Conservation (phyloP, 1,140 invertebrate species). For the Drosophila elegans region DNA sequence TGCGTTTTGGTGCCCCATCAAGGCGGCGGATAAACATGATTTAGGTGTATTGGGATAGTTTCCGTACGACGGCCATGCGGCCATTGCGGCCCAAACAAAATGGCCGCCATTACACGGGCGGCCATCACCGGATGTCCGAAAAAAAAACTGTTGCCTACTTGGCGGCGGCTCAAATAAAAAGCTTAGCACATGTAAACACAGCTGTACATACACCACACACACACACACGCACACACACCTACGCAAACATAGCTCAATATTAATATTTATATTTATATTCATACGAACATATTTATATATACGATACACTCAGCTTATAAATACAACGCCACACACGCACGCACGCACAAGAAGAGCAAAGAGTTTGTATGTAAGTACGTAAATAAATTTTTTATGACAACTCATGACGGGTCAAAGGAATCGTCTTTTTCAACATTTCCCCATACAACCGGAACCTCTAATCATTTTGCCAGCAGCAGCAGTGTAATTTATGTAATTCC, state of each 20-base stretch:
- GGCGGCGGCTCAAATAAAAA: conserved; percentile 45
- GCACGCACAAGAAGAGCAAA: conserved; percentile 19
- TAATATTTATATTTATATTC: conserved; percentile 50
- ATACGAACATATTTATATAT: conserved; percentile 24
- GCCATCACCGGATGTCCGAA: conserved; percentile 33
- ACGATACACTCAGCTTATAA: conserved; percentile 46
- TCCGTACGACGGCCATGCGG: conserved; percentile 29
- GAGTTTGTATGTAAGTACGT: conserved; percentile 66
- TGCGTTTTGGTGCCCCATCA: conserved; percentile 67
- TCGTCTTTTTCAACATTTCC: conserved; percentile 31
- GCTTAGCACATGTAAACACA: conserved; percentile 47
- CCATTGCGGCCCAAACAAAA: conserved; percentile 35
- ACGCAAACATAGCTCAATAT: conserved; percentile 33
- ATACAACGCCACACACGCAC: conserved; percentile 29
- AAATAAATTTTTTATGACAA: conserved; percentile 77
- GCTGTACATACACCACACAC: conserved; percentile 49
- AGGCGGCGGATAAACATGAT: conserved; percentile 77
- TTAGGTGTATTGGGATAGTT: conserved; percentile 82
- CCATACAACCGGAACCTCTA: conserved; percentile 4
- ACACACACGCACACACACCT: conserved; percentile 15
- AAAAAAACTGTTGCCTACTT: conserved; percentile 66
- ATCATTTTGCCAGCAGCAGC: conserved; percentile 16
- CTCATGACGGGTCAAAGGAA: conserved; percentile 48
- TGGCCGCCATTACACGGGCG: conserved; percentile 48
- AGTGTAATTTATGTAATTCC: conserved; percentile 38